Base-by-base conservation (phyloP, 2,888 invertebrate species). In the Nomada lathburiana region DNA sequence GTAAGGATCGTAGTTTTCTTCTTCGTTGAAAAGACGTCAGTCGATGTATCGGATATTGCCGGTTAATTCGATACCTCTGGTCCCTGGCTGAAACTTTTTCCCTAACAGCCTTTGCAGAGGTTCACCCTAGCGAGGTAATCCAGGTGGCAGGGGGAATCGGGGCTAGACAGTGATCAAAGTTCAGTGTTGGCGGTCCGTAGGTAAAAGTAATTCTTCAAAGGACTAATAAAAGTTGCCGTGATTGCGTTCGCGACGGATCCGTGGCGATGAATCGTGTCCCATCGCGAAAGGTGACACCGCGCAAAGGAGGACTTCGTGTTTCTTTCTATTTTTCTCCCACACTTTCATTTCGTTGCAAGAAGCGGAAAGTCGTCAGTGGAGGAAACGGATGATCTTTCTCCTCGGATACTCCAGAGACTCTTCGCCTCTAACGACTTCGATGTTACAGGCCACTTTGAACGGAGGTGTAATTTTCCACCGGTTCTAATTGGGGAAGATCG, bases 221-320 rank as follows among this genome's bases (percentile, higher is more conserved):
- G 55, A 18, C 60, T 71, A 71, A 80, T 67, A 80, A 79, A 80
- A 79, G 70, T 80, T 71, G 29, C 23, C 36, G 0, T 10, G 74
- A 76, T 76, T 59, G 50, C 64, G n/a, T 59, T 75, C 44, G 5
- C 52, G 26, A 26, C 42, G 29, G 18, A 11, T 13, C 7, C 42
- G 2, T 55, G 26, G 7, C 53, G 42, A 44, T 67, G n/a, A 53
- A 42, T 59, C 60, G 60, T 9, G 60, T 42, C 44, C 57, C 50
- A 50, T 68, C 68, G 50, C 16, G 57, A 23, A 64, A 64, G 36
- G 55, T n/a, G 53, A 53, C 53, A 47, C 11, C 2, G 29, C 13
- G 18, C 18, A 20, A 18, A 29, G n/a, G 47, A 16, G 0, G 13
- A 16, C 47, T 13, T 47, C 36, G 36, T 36, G 47, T 47, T 16